Evolutionary conservation across 2,113 vertebrate genomes (phyloP).

Genomic region (Elgaria multicarinata): DNA sequence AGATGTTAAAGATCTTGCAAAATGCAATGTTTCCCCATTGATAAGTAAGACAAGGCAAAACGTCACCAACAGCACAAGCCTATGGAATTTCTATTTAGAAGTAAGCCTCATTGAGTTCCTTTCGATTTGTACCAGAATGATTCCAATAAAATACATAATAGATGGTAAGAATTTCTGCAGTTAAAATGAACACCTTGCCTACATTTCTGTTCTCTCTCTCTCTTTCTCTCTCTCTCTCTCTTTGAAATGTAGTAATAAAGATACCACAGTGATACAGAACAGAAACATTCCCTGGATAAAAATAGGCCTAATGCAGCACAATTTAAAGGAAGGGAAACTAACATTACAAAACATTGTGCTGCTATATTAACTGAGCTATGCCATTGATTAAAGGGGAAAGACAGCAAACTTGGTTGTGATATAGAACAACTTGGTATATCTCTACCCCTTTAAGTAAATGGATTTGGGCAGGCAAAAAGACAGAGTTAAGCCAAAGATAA

Average conservation of each 20-base stretch:
- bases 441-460: not conserved
- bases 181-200: not conserved
- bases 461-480: not conserved
- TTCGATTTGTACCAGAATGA: too few species aligned
- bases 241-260: not conserved
- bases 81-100: too few species aligned
- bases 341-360: not conserved
- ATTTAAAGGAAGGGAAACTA: not conserved
- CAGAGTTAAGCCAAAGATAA: not conserved
- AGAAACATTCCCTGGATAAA: too few species aligned
- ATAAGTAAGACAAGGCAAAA: not conserved
- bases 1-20: not conserved
- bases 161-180: not conserved
- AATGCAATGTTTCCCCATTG: not conserved
- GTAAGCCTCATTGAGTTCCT: too few species aligned
- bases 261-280: not conserved
- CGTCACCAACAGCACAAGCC: not conserved
- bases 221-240: too few species aligned
- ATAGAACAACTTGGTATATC: not conserved
- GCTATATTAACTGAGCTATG: not conserved
- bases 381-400: too few species aligned
- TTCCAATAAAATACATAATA: not conserved
- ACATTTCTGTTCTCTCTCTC: not conserved
- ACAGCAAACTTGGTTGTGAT: not conserved
- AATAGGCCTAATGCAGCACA: not conserved